Evolutionary conservation across 2,113 vertebrate genomes (phyloP), one percentile per base, ranked within the genome.

Genomic region (Regulus satrapa): DNA sequence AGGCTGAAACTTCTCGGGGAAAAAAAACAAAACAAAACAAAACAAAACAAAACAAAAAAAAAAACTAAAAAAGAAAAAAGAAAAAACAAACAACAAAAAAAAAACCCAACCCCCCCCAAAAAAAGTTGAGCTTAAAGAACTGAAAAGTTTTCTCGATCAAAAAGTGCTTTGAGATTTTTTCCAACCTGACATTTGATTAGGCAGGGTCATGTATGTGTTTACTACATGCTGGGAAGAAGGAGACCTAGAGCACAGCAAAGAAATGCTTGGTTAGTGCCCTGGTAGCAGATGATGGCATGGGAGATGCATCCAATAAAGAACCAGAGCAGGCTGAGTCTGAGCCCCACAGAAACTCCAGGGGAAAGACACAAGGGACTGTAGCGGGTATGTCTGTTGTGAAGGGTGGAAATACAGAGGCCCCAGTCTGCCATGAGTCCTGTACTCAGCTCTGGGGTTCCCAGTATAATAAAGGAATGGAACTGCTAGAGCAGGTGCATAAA

Each of bases 381-480:
- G 17, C 31, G 14, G 12, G 5, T 20, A 34, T 55, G 4, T 62
- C 24, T 83, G 12, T 14, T 56, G 23, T 31, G 14, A 8, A 6
- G 6, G 16, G 16, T 29, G 29, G 16, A 71, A 12, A 38, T 8
- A 36, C 0, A 2, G 25, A 74, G 5, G 17, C 5, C 5, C 4
- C 12, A 36, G 23, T 45, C 25, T 75, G 23, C 31, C 41, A 41
- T 31, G 13, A 46, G 25, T 34, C 29, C 10, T 31, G 3, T 2
- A 2, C 23, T 10, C 26, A 68, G 5, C 6, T 91, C 24, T 81
- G 43, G 28, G 2, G 2, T 64, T 8, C 12, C 5, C 16, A 48
- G 40, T 14, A n/a, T 14, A 48, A 34, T 20, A 71, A 21, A 55
- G 31, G 16, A 36, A n/a, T 29, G 4, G 8, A 49, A 9, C 18